These are phyloP conservation scores for Ormyrus rosae DNA, from an alignment of 2,888 invertebrate species.

Conservation along the genomic window DNA sequence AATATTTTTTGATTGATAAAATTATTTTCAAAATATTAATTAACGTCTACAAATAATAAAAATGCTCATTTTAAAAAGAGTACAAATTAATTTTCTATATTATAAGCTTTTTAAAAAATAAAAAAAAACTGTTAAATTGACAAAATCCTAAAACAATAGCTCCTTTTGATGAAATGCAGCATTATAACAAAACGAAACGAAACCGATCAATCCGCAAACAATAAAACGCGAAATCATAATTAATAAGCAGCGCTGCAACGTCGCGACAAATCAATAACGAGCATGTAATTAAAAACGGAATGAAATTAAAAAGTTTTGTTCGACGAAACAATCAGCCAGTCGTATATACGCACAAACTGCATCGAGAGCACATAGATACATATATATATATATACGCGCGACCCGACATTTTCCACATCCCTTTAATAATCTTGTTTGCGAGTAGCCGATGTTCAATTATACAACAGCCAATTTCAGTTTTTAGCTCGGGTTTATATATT, in stretches of 20 bases:
- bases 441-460: constrained; percentile 49
- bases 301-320: constrained; percentile 41
- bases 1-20: too few relatives aligned
- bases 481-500: constrained; percentile 2
- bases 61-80: too few relatives aligned
- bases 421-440: constrained; percentile 52
- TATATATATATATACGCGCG: too few relatives aligned
- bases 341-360: background rate
- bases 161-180: too few relatives aligned
- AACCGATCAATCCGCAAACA: too few relatives aligned
- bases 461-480: constrained; percentile 51
- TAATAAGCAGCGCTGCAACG: background rate
- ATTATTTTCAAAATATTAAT: too few relatives aligned
- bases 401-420: background rate
- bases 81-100: too few relatives aligned
- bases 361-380: too few relatives aligned
- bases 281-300: constrained; percentile 28
- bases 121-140: background rate
- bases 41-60: too few relatives aligned
- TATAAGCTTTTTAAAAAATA: background rate
- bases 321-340: constrained; percentile 22
- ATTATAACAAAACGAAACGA: too few relatives aligned
- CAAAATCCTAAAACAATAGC: too few relatives aligned
- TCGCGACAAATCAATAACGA: constrained; percentile 6
- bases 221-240: background rate